A percentile compares a stretch with the other conserved stretches of the same genome.
These are phyloP conservation scores for Diuraphis noxia DNA, from an alignment of 1,140 invertebrate genomes.

Conservation along the genomic window DNA sequence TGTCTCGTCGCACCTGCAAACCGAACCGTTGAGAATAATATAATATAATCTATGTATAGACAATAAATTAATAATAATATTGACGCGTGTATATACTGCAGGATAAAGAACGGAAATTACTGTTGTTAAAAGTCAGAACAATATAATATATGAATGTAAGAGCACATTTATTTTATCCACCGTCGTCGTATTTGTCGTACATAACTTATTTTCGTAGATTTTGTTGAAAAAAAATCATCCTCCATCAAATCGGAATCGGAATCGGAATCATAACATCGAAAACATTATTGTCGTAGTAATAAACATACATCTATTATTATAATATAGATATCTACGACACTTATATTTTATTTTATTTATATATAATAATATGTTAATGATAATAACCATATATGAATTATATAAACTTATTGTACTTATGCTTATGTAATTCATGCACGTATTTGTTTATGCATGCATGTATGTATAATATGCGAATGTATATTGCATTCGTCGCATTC, in stretches of 20 bases:
- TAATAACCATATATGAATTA: too few relatives aligned
- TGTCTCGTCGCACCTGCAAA: background rate
- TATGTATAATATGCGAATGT: background rate
- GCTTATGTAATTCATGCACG: too few relatives aligned
- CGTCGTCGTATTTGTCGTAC: background rate
- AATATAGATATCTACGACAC: background rate
- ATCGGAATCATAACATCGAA: background rate
- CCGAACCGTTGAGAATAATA: background rate
- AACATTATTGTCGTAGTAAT: background rate
- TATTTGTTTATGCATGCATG: background rate
- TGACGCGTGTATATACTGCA: background rate
- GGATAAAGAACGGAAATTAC: background rate
- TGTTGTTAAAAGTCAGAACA: background rate
- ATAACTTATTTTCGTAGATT: background rate
- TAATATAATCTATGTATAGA: background rate
- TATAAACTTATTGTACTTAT: too few relatives aligned
- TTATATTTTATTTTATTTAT: background rate
- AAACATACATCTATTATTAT: background rate
- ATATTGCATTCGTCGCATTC: background rate
- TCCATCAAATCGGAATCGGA: background rate
- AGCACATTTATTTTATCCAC: conserved; percentile 7
- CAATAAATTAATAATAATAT: conserved; percentile 8
- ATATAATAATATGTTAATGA: too few relatives aligned
- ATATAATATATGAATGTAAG: background rate
- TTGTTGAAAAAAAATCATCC: background rate